Conservation (phyloP, 2,888 invertebrate genomes). For the Rhynchonema sp. region DNA sequence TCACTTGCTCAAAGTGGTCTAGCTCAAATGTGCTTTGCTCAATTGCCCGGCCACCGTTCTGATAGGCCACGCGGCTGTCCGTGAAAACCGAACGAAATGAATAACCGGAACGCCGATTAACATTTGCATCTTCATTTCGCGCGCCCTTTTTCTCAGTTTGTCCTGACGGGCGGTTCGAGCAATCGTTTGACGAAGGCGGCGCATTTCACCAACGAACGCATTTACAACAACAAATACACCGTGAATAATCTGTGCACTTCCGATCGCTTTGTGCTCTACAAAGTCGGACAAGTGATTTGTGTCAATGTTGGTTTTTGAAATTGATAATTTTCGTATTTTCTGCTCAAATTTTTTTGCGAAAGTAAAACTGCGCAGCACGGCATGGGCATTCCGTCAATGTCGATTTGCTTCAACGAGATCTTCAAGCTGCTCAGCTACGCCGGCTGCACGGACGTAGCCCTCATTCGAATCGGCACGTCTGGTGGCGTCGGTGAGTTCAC, state of each 20-base stretch:
- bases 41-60: no score
- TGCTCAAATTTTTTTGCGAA: background rate
- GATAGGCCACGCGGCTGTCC: no score
- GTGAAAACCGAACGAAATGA: no score
- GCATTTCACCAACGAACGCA: background rate
- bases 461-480: constrained; percentile 79
- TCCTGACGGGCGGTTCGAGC: background rate
- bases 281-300: constrained; percentile 32
- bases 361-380: constrained; percentile 51
- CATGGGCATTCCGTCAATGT: constrained; percentile 90
- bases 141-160: background rate
- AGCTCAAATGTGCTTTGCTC: no score
- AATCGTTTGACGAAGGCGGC: background rate
- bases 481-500: constrained; percentile 54
- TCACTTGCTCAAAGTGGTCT: no score
- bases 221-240: background rate
- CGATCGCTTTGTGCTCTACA: constrained; percentile 33
- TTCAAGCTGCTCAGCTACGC: constrained; percentile 91
- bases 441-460: constrained; percentile 55
- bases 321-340: background rate
- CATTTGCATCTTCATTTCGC: no score
- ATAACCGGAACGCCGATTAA: no score
- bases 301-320: constrained; percentile 27
- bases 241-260: constrained; percentile 25
- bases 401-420: constrained; percentile 80